These are phyloP conservation scores for Fragum sueziense DNA, from an alignment of 2,888 invertebrate genomes.

Conservation along the genomic window DNA sequence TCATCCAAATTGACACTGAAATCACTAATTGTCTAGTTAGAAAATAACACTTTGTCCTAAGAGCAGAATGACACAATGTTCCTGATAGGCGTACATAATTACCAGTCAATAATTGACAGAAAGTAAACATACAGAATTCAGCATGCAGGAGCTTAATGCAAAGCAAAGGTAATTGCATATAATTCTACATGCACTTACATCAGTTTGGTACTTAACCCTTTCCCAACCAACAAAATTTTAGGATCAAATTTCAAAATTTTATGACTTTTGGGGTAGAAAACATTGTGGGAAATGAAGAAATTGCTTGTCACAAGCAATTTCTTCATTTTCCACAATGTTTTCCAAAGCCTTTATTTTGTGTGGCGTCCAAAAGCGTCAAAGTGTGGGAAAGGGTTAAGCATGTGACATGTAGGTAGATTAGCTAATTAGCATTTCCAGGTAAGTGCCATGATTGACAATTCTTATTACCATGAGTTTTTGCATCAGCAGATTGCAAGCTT, in stretches of 20 bases:
- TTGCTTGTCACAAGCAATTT: background rate
- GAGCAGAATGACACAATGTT: too few species aligned
- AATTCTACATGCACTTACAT: background rate
- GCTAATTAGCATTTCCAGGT: background rate
- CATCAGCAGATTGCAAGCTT: background rate
- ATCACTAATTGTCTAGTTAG: too few species aligned
- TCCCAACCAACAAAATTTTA: background rate
- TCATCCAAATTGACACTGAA: too few species aligned
- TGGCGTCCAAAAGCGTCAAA: background rate
- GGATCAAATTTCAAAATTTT: background rate
- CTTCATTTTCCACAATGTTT: background rate
- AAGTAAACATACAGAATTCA: too few species aligned
- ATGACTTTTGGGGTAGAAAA: background rate
- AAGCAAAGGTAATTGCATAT: background rate
- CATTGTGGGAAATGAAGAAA: background rate
- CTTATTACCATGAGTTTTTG: background rate
- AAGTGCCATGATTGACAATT: background rate
- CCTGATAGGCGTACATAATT: too few species aligned
- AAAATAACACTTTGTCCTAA: too few species aligned
- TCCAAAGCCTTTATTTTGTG: background rate
- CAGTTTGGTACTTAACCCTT: background rate
- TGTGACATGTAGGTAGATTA: background rate
- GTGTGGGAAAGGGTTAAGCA: background rate
- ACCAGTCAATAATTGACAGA: too few species aligned
- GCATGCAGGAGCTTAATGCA: too few species aligned